phyloP scores from a whole-genome alignment of 1,140 invertebrate genomes.

The Trichoplusia ni region DNA sequence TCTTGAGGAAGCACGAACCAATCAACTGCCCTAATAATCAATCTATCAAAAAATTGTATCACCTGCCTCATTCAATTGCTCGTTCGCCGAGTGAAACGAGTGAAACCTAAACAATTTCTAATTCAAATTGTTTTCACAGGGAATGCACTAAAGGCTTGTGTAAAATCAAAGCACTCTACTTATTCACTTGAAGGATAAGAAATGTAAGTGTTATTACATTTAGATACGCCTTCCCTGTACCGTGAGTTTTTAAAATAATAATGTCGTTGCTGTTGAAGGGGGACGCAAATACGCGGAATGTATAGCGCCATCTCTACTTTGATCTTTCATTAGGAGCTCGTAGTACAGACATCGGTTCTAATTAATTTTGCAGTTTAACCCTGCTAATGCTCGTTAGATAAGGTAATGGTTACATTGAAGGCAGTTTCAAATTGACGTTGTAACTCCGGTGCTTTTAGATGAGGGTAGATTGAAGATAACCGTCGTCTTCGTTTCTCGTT shows the following conservation, averaged over 20 bases:
- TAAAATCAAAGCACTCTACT: slow-evolving; percentile 7
- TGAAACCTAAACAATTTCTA: slow-evolving; percentile 22
- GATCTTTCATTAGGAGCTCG: no score
- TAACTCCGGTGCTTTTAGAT: not conserved
- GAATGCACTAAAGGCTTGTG: not conserved
- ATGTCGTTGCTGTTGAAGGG: no score
- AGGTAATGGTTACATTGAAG: not conserved
- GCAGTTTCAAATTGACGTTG: not conserved
- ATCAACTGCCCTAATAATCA: slow-evolving; percentile 8
- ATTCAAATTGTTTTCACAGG: slow-evolving; percentile 9
- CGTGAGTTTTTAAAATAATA: no score
- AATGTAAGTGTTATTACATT: slow-evolving; percentile 29
- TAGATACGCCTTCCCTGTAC: no score
- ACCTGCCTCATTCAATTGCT: slow-evolving; percentile 24
- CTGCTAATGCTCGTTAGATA: slow-evolving; percentile 22
- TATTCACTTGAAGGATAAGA: slow-evolving; percentile 1
- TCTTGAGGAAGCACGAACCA: not conserved
- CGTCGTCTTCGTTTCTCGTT: not conserved
- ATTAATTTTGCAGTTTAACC: slow-evolving; percentile 29
- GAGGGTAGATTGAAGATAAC: not conserved
- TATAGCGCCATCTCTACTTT: no score
- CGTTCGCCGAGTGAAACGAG: slow-evolving; percentile 18
- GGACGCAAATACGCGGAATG: no score
- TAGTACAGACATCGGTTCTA: no score
- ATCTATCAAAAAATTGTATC: slow-evolving; percentile 28